These are phyloP conservation scores for Hypena proboscidalis DNA, from an alignment of 2,888 invertebrate species.

Conservation along the genomic window DNA sequence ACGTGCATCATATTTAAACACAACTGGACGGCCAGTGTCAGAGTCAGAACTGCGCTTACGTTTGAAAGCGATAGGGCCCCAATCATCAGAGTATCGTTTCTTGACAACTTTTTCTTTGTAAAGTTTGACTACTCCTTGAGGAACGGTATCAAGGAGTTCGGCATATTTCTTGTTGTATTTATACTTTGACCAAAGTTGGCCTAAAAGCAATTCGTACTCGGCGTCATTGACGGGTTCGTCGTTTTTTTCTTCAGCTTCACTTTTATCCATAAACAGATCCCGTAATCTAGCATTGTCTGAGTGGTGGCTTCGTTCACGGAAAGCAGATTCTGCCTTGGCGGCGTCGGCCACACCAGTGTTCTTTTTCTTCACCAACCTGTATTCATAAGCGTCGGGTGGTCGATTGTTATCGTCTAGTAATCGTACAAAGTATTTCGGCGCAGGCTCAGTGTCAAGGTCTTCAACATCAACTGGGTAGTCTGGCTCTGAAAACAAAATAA, in stretches of 20 bases:
- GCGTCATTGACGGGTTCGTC: conserved; percentile 73
- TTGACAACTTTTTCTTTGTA: conserved; percentile 78
- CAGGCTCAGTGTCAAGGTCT: conserved; percentile 65
- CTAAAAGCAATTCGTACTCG: conserved; percentile 82
- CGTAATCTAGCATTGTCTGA: conserved; percentile 72
- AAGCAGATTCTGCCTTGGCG: conserved; percentile 70
- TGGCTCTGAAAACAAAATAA: conserved; percentile 58
- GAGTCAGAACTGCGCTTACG: conserved; percentile 76
- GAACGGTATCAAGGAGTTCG: conserved; percentile 61
- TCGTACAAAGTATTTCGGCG: conserved; percentile 70
- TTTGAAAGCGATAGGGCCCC: conserved; percentile 83
- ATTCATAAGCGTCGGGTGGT: conserved; percentile 83
- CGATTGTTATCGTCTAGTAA: conserved; percentile 71
- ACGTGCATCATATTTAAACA: conserved; percentile 62
- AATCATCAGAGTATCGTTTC: conserved; percentile 75
- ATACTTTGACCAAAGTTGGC: conserved; percentile 86
- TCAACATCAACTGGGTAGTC: conserved; percentile 71
- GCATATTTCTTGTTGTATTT: conserved; percentile 72
- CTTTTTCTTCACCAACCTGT: conserved; percentile 82
- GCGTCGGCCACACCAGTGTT: conserved; percentile 52
- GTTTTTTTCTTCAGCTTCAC: conserved; percentile 62
- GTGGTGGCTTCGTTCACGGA: conserved; percentile 75
- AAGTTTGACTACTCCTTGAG: conserved; percentile 76
- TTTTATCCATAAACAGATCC: conserved; percentile 71
- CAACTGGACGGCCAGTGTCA: conserved; percentile 53